These are phyloP conservation scores for Rhamphomyia laevipes DNA, from an alignment of 2,888 invertebrate genomes.

Conservation along the genomic window DNA sequence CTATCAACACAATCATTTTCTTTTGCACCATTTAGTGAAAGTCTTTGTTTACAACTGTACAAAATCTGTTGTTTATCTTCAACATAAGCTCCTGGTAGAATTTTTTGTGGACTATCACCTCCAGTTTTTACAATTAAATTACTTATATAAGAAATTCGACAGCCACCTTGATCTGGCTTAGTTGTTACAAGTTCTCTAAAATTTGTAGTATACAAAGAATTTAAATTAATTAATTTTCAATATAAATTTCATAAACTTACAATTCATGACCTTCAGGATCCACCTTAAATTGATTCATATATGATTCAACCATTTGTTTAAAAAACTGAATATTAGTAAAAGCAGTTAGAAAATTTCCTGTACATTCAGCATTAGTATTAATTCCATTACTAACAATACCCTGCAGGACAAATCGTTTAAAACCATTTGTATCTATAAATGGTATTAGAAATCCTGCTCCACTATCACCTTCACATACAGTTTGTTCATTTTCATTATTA, in stretches of 20 bases:
- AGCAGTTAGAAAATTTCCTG: constrained; percentile 7
- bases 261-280: no score
- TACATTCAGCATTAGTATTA: not conserved
- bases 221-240: no score
- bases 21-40: not conserved
- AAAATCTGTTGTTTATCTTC: not conserved
- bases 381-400: constrained; percentile 21
- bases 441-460: constrained; percentile 22
- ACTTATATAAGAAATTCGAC: no score
- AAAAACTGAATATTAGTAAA: constrained; percentile 17
- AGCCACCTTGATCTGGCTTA: no score
- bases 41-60: not conserved
- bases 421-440: not conserved
- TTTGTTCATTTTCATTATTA: constrained; percentile 14
- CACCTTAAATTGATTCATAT: no score
- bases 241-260: no score
- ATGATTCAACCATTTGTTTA: not conserved
- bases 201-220: no score
- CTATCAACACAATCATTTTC: not conserved
- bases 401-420: constrained; percentile 16
- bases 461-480: constrained; percentile 23
- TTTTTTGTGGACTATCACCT: no score
- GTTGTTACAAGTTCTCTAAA: no score
- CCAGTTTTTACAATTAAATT: no score
- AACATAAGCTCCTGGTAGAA: no score